A percentile compares a stretch with the other conserved stretches of the same genome.
Conservation (phyloP, 2,888 invertebrate genomes). For the Ormia ochracea region DNA sequence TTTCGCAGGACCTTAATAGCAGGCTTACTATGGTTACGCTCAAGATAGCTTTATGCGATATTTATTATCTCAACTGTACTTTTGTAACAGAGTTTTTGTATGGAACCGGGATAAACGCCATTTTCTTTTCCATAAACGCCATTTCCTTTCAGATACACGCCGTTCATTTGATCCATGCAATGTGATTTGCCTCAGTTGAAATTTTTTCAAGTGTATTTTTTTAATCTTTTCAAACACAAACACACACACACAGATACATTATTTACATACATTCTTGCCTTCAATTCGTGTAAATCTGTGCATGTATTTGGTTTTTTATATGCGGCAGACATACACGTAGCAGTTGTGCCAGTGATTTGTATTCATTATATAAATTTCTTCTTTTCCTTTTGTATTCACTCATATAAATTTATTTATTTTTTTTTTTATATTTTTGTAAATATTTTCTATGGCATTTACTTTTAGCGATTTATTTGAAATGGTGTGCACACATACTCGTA, state of each 20-base stretch:
- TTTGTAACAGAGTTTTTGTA: no score
- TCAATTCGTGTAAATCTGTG: constrained; percentile 32
- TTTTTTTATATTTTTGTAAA: background rate
- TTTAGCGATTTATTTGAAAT: background rate
- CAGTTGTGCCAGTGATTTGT: constrained; percentile 44
- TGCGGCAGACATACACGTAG: constrained; percentile 45
- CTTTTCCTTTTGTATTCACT: background rate
- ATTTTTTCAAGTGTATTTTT: constrained; percentile 5
- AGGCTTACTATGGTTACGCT: no score
- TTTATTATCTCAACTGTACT: no score
- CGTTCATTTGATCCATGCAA: no score
- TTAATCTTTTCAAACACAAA: background rate
- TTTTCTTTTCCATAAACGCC: no score
- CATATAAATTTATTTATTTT: background rate
- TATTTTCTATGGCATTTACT: background rate
- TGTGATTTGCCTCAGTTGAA: background rate
- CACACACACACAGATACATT: background rate
- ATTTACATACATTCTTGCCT: constrained; percentile 21
- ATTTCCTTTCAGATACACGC: no score
- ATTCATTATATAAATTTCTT: constrained; percentile 17
- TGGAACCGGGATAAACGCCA: no score
- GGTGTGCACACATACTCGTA: background rate
- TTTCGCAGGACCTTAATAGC: no score
- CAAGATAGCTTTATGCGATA: no score
- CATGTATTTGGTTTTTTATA: constrained; percentile 38